Evolutionary conservation across 2,113 vertebrate species (phyloP).

Genomic region (Phylloscopus trochiloides): DNA sequence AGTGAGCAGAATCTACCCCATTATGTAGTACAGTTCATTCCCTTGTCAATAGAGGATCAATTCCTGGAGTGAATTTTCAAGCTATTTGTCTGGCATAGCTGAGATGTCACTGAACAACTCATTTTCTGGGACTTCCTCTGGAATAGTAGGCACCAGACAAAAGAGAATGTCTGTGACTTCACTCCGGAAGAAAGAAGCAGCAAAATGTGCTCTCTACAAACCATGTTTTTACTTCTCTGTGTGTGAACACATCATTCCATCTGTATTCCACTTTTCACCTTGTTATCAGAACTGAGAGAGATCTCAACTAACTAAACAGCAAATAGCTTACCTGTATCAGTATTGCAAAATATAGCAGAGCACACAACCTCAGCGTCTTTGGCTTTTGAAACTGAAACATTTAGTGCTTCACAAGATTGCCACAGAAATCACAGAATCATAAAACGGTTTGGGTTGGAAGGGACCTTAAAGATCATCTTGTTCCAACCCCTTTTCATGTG

Average conservation of each 20-base stretch:
- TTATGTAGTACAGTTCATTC: not conserved
- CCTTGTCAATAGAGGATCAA: not conserved
- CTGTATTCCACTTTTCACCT: not conserved
- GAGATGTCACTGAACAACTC: not conserved
- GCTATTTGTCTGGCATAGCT: not conserved
- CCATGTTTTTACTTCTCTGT: not conserved
- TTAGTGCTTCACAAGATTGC: not conserved
- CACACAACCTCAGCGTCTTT: not conserved
- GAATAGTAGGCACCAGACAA: not conserved
- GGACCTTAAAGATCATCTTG: not conserved
- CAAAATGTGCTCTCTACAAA: not conserved
- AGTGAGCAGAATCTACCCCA: not conserved
- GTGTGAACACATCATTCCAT: not conserved
- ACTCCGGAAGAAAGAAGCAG: not conserved
- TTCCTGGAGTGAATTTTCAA: not conserved
- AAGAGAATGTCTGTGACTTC: not conserved
- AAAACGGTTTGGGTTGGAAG: not conserved
- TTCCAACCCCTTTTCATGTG: not conserved
- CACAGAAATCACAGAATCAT: not conserved
- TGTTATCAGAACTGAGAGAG: not conserved
- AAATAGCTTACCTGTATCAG: not conserved
- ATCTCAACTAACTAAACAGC: not conserved
- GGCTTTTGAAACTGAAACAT: not conserved
- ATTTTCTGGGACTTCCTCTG: not conserved
- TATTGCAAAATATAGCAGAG: not conserved